phyloP scores from a whole-genome alignment of 2,113 vertebrate species.

The Okapia johnstoni region DNA sequence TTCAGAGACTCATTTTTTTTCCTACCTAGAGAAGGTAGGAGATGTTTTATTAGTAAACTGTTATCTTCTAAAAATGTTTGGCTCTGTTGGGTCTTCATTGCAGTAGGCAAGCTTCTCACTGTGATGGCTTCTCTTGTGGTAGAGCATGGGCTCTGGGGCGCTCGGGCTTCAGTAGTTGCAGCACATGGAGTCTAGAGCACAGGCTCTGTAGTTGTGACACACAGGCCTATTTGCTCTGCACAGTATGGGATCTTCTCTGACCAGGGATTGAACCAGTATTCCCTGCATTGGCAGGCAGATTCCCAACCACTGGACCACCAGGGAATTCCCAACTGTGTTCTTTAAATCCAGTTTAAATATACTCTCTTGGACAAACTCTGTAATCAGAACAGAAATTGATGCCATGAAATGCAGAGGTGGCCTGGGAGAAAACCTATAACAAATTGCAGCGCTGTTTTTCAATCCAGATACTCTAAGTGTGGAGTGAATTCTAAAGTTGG shows the following conservation, averaged over 20 bases:
- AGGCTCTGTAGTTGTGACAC: not conserved
- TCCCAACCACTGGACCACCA: not conserved
- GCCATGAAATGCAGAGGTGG: not conserved
- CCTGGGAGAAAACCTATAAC: not conserved
- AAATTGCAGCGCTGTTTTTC: not conserved
- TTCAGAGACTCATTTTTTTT: not conserved
- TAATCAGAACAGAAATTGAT: not conserved
- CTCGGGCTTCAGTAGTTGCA: rapidly evolving
- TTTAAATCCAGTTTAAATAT: not conserved
- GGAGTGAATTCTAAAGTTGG: not conserved
- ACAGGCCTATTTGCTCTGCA: not conserved
- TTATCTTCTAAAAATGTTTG: not conserved
- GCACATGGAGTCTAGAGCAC: not conserved
- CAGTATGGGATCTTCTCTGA: not conserved
- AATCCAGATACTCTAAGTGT: not conserved
- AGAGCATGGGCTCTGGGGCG: not conserved
- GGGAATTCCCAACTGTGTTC: not conserved
- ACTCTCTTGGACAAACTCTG: not conserved
- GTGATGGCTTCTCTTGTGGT: not conserved
- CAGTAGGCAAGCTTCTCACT: not conserved
- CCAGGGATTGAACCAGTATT: not conserved
- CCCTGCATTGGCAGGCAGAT: not conserved
- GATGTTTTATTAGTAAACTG: not conserved
- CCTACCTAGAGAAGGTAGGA: not conserved
- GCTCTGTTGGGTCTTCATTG: not conserved